Evolutionary conservation across 2,888 invertebrate species (phyloP).

Genomic region (Macrosiphum euphorbiae): DNA sequence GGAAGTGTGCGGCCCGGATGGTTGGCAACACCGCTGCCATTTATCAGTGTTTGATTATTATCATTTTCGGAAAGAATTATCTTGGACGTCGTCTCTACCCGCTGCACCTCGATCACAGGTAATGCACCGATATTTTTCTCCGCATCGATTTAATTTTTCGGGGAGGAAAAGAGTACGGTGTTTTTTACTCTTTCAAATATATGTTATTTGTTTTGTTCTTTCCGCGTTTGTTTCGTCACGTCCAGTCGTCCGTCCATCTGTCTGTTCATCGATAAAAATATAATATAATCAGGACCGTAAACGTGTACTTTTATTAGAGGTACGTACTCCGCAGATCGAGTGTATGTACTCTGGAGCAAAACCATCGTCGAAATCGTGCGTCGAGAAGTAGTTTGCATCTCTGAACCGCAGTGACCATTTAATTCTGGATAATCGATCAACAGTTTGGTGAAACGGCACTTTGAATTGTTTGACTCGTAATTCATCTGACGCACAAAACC

Average conservation of each 20-base stretch:
- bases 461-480: neutral
- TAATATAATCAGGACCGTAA: neutral
- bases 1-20: neutral
- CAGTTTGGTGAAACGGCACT: neutral
- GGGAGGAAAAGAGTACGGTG: neutral
- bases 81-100: constrained; percentile 32
- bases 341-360: neutral
- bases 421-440: neutral
- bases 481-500: neutral
- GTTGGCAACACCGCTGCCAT: constrained; percentile 33
- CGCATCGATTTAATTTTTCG: constrained; percentile 47
- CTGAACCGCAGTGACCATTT: neutral
- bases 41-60: constrained; percentile 53
- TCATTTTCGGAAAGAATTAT: constrained; percentile 28
- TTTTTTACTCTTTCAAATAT: neutral
- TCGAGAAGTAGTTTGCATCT: too few relatives aligned
- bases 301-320: neutral
- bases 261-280: neutral
- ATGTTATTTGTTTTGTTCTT: neutral
- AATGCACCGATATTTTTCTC: constrained; percentile 40
- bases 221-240: neutral
- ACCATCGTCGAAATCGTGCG: neutral
- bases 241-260: constrained; percentile 12
- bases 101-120: constrained; percentile 26
- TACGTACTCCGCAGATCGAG: neutral